Evolutionary conservation across 92 coral and sea anemone genomes (phyloP).

Genomic region (Umimayanthus kanabou): DNA sequence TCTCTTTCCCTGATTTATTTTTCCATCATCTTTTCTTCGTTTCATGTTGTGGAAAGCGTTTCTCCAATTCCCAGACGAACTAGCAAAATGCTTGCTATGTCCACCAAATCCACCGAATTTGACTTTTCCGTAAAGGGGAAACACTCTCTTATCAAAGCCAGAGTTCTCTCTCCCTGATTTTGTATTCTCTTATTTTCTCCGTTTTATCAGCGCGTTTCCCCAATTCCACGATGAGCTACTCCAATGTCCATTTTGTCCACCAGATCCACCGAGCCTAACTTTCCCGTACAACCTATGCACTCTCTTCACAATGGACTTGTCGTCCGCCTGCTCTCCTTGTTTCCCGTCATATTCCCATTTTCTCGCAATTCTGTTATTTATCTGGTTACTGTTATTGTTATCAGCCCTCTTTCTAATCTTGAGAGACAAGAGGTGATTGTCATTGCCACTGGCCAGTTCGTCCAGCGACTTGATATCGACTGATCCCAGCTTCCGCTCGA

Average conservation of each 20-base stretch:
- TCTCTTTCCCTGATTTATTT: not conserved
- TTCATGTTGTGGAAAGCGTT: slow-evolving; percentile 6
- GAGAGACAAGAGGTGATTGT: not conserved
- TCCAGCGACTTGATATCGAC: not conserved
- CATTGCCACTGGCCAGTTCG: not conserved
- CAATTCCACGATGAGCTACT: slow-evolving; percentile 12
- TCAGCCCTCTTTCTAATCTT: not conserved
- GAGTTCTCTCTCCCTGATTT: not conserved
- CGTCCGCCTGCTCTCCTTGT: not conserved
- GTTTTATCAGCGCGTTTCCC: slow-evolving; percentile 4
- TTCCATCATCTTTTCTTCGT: not conserved
- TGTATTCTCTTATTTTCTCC: not conserved
- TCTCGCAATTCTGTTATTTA: not conserved
- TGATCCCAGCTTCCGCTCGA: not conserved
- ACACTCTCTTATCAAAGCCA: slow-evolving; percentile 14
- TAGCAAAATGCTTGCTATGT: not conserved
- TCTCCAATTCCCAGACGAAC: slow-evolving; percentile 12
- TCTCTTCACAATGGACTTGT: slow-evolving; percentile 25
- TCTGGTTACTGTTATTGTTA: not conserved
- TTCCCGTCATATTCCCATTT: slow-evolving; percentile 5
- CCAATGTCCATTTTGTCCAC: slow-evolving; percentile 4
- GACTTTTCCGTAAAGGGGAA: slow-evolving; percentile 7
- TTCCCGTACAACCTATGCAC: slow-evolving; percentile 18
- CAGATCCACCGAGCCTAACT: slow-evolving; percentile 18
- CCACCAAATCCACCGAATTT: slow-evolving; percentile 18